Base-by-base conservation (phyloP, 1,140 invertebrate species). In the Ptiloglossa arizonensis region DNA sequence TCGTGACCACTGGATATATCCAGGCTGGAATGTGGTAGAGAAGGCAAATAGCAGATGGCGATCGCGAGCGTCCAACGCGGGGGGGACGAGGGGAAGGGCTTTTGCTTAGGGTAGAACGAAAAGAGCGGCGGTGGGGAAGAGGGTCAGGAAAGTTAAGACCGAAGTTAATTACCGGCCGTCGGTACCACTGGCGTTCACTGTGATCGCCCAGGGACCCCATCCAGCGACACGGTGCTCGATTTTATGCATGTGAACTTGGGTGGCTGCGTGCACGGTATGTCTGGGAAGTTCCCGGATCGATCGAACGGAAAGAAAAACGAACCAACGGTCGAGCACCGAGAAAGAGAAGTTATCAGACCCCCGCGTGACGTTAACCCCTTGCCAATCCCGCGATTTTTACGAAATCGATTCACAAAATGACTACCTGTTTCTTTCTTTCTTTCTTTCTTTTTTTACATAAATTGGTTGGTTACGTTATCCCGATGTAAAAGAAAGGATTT, bases 1-100 rank as follows among this genome's bases (percentile, higher is more conserved):
- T 85, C 82, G 67, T 64, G 76, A 75, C 82, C 64, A 80, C 72
- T 76, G 68, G 80, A 82, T 72, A 66, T 54, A 68, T 82, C 74
- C 80, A 66, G 69, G 22, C 59, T 83, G 82, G 80, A 79, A 82
- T 82, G 82, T 29, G 50, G 32, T 29, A 35, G 54, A 24, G 59
- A 50, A 80, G 79, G 81, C 81, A 54, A 78, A 76, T 77, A 82
- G 63, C 79, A 76, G 78, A 81, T 60, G 67, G 60, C 67, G 80
- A 78, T 77, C 67, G 66, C 62, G 79, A 48, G 44, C 41, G 50
- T 74, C 35, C 27, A 46, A n/a, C n/a, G n/a, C 9, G 5, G 11
- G 19, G 19, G 17, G 19, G 17, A 38, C 32, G 22, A 46, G 24
- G n/a, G 68, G 29, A 52, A 22, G 32, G 22, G 32, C 56, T n/a